Evolutionary conservation across 2,888 invertebrate genomes (phyloP).

Genomic region (Caenorhabditis japonica): DNA sequence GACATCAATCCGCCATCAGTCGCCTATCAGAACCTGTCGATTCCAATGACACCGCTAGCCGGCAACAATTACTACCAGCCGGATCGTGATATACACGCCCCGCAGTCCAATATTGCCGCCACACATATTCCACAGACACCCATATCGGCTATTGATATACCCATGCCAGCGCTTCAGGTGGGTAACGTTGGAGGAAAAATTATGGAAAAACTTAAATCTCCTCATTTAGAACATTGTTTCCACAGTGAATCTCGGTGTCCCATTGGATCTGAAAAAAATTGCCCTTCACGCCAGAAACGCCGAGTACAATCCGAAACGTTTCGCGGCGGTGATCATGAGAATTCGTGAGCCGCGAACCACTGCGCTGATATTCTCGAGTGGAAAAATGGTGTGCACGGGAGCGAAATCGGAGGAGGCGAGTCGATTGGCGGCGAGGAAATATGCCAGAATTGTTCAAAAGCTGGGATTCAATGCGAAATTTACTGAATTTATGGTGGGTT

Average conservation of each 20-base stretch:
- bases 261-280: slow-evolving; percentile 94
- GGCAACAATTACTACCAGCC: slow-evolving; percentile 39
- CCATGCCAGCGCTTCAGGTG: slow-evolving; percentile 73
- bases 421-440: slow-evolving; percentile 84
- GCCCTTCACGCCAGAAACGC: slow-evolving; percentile 97
- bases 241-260: slow-evolving; percentile 93
- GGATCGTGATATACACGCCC: slow-evolving; percentile 32
- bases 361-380: slow-evolving; percentile 87
- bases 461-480: slow-evolving; percentile 83
- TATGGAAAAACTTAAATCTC: too few species aligned
- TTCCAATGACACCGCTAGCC: slow-evolving; percentile 76
- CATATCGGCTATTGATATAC: slow-evolving; percentile 69
- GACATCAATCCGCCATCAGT: slow-evolving; percentile 61
- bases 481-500: slow-evolving; percentile 76
- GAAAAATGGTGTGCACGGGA: slow-evolving; percentile 90
- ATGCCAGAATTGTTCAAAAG: slow-evolving; percentile 87
- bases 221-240: slow-evolving; percentile 88
- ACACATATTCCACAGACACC: slow-evolving; percentile 68
- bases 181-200: too few species aligned
- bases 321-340: slow-evolving; percentile 97
- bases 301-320: slow-evolving; percentile 98
- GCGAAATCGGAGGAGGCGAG: slow-evolving; percentile 87
- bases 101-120: slow-evolving; percentile 48
- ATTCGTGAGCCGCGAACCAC: slow-evolving; percentile 87
- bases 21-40: slow-evolving; percentile 52